Evolutionary conservation across 2,888 invertebrate genomes (phyloP), one percentile per base, ranked within the genome.

Genomic region (Sthenelais limicola): DNA sequence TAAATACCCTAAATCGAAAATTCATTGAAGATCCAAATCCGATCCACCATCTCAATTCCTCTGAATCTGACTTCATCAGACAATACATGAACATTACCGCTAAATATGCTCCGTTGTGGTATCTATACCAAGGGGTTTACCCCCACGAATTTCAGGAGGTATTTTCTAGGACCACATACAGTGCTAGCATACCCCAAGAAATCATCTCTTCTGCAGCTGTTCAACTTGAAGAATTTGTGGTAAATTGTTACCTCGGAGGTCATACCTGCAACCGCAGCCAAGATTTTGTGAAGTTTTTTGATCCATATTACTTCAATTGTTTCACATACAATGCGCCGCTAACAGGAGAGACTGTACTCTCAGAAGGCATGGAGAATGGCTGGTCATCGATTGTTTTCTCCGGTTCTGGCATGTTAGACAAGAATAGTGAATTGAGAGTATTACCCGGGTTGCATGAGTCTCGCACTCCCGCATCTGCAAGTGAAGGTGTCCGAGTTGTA

Each of bases 321-420:
- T 78, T 75, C 66, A 78, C 78, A 1, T 78, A 78, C 67, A 68
- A 68, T 15, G 74, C 76, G 0, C 76, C 76, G 2, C 48, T 69
- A 1, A 24, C 69, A 0, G 49, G 54, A 5, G 58, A 56, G 2
- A 47, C 32, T 12, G 76, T 76, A 18, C 58, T 77, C 21, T 69
- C 76, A 4, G 77, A 77, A 43, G 77, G 77, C 4, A 78, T 78
- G 30, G 77, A 78, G 70, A 77, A 78, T 67, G 78, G 78, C n/a
- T 78, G 78, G 78, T 77, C 77, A 12, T 35, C 73, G 21, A 71
- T 78, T 21, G 38, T 78, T 9, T 58, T 77, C 3, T 72, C 77
- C 15, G 78, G 77, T 3, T 68, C 68, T 47, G 78, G 78, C 1
- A 77, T 78, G 77, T 54, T 78, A 43, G 78, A 78, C 68, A 73